These are phyloP conservation scores for Hermatobates lingyangjiaoensis DNA, from an alignment of 1,140 invertebrate genomes.

Conservation along the genomic window DNA sequence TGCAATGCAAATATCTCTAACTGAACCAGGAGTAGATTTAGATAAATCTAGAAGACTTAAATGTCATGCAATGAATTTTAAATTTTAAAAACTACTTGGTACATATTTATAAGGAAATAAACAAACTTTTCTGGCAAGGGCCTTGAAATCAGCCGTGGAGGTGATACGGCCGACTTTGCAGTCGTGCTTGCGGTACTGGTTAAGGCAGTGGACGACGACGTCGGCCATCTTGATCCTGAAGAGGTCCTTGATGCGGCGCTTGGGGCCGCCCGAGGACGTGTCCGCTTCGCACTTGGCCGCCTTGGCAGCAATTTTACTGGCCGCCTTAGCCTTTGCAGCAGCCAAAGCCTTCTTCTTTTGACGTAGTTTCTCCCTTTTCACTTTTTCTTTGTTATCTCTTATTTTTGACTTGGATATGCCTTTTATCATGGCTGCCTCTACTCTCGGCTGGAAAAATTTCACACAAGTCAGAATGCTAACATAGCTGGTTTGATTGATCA, in stretches of 20 bases:
- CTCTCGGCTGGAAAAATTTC: conserved; percentile 35
- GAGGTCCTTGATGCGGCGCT: conserved; percentile 59
- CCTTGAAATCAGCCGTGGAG: conserved; percentile 85
- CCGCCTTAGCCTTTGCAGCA: not conserved
- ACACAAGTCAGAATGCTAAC: too few relatives aligned
- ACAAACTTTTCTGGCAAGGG: conserved; percentile 70
- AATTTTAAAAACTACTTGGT: conserved; percentile 28
- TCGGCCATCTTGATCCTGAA: conserved; percentile 76
- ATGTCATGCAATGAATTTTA: not conserved
- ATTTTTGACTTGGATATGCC: conserved; percentile 33
- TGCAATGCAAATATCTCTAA: too few relatives aligned
- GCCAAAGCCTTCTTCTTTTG: conserved; percentile 11
- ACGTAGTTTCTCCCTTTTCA: conserved; percentile 42
- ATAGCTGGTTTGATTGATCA: too few relatives aligned
- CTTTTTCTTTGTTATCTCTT: conserved; percentile 51
- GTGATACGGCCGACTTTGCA: conserved; percentile 71
- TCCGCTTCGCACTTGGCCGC: conserved; percentile 24
- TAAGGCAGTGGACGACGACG: conserved; percentile 74
- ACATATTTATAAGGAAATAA: too few relatives aligned
- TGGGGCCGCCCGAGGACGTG: conserved; percentile 28
- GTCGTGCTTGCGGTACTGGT: conserved; percentile 68
- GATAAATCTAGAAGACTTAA: too few relatives aligned
- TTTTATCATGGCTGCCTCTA: conserved; percentile 43
- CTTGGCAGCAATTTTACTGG: not conserved
- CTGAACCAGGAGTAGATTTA: too few relatives aligned